Base-by-base conservation (phyloP, 1,140 invertebrate genomes). In the Aphaenogaster ashmeadi region DNA sequence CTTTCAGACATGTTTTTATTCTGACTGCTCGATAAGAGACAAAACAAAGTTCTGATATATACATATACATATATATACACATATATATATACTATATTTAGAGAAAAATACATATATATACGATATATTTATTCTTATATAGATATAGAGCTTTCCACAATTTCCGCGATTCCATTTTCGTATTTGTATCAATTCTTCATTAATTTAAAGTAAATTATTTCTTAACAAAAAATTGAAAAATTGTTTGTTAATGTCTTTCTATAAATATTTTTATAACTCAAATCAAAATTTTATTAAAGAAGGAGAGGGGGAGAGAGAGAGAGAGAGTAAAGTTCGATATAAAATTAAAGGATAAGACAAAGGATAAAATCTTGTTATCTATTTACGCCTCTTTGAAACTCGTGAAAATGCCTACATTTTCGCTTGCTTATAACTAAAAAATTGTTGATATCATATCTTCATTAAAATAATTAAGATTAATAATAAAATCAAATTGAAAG, bases 31-130 rank as follows among this genome's bases (percentile, higher is more conserved):
- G 47, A 66, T 69, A 77, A 66, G 79, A 85, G 87, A 87, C 72
- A 72, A 87, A 89, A 91, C 87, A 90, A 91, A 91, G 90, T 91
- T 91, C 89, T 91, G 90, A 91, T 91, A 91, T 90, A 91, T 72
- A 89, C 56, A 85, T 56, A 58, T 50, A 87, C 6, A 87, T 21
- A 69, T 38, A 88, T 44, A 87, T 67, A 84, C 7, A 84, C 44
- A 84, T 67, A 88, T 62, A 87, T 87, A 88, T 88, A 81, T 72
- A 52, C 72, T 81, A 77, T 74, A 87, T 87, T 64, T 80, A 87
- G 50, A 78, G 21, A 41, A 56, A 81, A 5, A 27, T 62, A 72
- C 13, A 58, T 52, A 71, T 71, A 67, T 86, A 69, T 69, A 79
- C 50, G 5, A 56, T 86, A 86, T 47, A 67, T 41, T 64, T 80